Conservation (phyloP, 2,888 invertebrate species). For the Diachrysia chrysitis region DNA sequence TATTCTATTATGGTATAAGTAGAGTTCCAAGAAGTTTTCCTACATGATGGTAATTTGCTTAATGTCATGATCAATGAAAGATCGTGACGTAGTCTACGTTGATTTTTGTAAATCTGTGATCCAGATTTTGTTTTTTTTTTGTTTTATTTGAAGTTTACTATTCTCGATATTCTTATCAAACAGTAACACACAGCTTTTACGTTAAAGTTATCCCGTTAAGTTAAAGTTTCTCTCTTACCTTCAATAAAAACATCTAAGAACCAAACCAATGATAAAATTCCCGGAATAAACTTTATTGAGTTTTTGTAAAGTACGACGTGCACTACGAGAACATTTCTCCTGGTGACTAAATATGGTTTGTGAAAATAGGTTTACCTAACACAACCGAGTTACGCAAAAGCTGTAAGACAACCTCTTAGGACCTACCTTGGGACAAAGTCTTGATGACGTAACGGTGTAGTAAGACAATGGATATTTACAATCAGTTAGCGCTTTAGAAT, state of each 20-base stretch:
- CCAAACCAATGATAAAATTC: constrained; percentile 14
- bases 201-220: too few species aligned
- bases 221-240: too few species aligned
- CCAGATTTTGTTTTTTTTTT: too few species aligned
- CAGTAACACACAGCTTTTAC: not conserved
- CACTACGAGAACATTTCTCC: constrained; percentile 28
- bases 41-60: constrained; percentile 10
- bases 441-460: constrained; percentile 37
- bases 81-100: not conserved
- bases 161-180: not conserved
- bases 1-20: constrained; percentile 27
- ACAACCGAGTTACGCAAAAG: constrained; percentile 48
- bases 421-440: constrained; percentile 24
- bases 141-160: not conserved
- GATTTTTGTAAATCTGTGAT: not conserved
- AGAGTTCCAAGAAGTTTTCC: constrained; percentile 23
- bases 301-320: constrained; percentile 11
- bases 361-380: constrained; percentile 34
- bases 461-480: constrained; percentile 22
- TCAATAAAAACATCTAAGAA: too few species aligned
- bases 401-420: constrained; percentile 37
- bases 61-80: constrained; percentile 15
- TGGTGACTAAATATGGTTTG: constrained; percentile 20
- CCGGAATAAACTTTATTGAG: constrained; percentile 21
- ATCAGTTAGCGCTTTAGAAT: constrained; percentile 10